Percentiles rank a stretch among this genome's conserved stretches.
Conservation (phyloP, 1,140 invertebrate genomes). For the Drosophila pseudoobscura region DNA sequence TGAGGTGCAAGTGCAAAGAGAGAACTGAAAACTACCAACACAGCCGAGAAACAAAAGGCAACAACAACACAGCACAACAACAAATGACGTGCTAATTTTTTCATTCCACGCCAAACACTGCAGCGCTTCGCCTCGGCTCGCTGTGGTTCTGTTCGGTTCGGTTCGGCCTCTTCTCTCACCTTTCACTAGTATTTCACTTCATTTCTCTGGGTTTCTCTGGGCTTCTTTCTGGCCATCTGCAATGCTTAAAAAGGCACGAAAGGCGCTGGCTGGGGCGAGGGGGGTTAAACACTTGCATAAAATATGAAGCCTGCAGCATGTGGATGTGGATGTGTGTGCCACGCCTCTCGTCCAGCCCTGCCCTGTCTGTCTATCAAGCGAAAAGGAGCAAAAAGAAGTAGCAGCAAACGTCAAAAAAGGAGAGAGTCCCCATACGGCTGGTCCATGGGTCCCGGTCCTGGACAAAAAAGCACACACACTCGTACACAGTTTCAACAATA, state of each 20-base stretch:
- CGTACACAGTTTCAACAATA: constrained; percentile 69
- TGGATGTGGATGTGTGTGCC: constrained; percentile 28
- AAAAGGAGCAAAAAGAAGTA: constrained; percentile 55
- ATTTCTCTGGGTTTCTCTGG: constrained; percentile 1
- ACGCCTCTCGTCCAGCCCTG: constrained; percentile 37
- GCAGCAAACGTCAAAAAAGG: constrained; percentile 71
- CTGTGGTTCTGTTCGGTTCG: no score
- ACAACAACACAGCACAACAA: constrained; percentile 67
- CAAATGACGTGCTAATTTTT: constrained; percentile 75
- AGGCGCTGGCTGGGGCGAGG: constrained; percentile 28
- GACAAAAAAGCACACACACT: constrained; percentile 52
- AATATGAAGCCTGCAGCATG: constrained; percentile 62
- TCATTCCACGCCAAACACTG: constrained; percentile 7
- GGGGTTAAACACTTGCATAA: constrained; percentile 69
- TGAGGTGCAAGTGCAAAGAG: constrained; percentile 27
- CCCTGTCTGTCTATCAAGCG: constrained; percentile 70
- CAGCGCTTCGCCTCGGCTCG: no score
- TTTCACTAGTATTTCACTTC: neutral
- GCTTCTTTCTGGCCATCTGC: constrained; percentile 28
- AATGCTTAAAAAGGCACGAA: constrained; percentile 16
- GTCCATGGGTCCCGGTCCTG: constrained; percentile 9
- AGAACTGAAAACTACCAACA: constrained; percentile 32
- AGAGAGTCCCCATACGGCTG: constrained; percentile 22
- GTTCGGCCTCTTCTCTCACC: neutral
- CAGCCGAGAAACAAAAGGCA: constrained; percentile 62